phyloP scores from a whole-genome alignment of 1,140 invertebrate genomes.

The Drosophila paulistorum region DNA sequence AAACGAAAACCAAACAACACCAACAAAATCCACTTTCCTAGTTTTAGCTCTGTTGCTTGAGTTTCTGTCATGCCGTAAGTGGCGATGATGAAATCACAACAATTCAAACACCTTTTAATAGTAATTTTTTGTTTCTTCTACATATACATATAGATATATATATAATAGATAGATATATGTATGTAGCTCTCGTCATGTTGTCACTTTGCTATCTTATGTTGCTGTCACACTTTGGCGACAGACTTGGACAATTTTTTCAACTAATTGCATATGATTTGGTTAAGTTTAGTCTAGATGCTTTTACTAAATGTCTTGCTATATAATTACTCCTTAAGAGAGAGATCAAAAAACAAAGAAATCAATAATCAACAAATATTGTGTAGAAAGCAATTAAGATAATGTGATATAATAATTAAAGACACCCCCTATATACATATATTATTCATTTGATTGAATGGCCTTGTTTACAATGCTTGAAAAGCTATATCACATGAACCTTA shows the following conservation, averaged over 20 bases:
- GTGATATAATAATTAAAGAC: no score
- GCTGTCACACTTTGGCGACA: constrained; percentile 5
- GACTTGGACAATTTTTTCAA: neutral
- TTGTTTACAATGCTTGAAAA: neutral
- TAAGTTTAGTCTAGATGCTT: no score
- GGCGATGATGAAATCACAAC: constrained; percentile 80
- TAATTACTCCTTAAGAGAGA: no score
- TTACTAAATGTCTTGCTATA: no score
- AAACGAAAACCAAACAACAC: constrained; percentile 48
- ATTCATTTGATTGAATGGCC: neutral
- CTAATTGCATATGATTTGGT: constrained; percentile 10
- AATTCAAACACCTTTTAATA: constrained; percentile 81
- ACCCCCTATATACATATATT: no score
- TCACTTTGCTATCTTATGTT: constrained; percentile 6
- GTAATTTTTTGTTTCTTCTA: constrained; percentile 53
- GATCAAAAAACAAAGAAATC: no score
- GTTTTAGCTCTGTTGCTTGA: constrained; percentile 64
- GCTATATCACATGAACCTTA: neutral
- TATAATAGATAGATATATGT: neutral
- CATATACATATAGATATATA: neutral
- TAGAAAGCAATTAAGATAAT: no score
- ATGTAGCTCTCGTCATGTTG: constrained; percentile 11
- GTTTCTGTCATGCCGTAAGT: constrained; percentile 78
- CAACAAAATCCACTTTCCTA: constrained; percentile 77
- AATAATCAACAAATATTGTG: no score